Evolutionary conservation across 2,113 vertebrate species (phyloP), one percentile per base, ranked within the genome.

Genomic region (Rhineura floridana): DNA sequence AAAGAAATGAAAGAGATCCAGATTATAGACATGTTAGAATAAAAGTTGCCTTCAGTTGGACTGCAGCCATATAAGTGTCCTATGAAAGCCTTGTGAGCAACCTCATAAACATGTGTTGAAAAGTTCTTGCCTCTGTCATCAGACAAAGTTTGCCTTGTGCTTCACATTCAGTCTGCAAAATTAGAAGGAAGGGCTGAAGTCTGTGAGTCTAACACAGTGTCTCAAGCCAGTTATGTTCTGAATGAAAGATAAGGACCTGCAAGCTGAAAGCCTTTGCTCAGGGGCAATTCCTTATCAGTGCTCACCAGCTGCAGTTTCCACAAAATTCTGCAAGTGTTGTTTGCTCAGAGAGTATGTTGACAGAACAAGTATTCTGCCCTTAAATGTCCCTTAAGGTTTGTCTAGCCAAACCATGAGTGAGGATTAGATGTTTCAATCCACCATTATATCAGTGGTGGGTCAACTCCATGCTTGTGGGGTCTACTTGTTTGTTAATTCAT

Each of bases 241-340:
- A 50, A 63, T 4, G 67, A 36, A 67, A 80, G 85, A 67, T 79
- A 86, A 86, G 44, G 46, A 86, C 62, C 44, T 67, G 63, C 62
- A 67, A 69, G 75, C 75, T 39, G 25, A 86, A 59, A 69, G 75
- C 36, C n/a, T 39, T 86, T 86, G 85, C 62, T 86, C n/a, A 79
- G 62, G 76, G 76, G 79, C 85, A 79, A 80, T 86, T 86, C 76
- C 76, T 86, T 79, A 86, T 70, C 85, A 52, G n/a, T 86, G 62
- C 28, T 67, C 76, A 69, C 6, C 85, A 86, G 62, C 75, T 86
- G 85, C 76, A 69, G 76, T 33, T 69, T 65, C 59, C n/a, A 50
- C 50, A 75, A 36, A 86, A 67, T 86, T 86, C 85, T 69, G 21
- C 44, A 86, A 78, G 62, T 86, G 59, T 36, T 86, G 76, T 86